Evolutionary conservation across 2,113 vertebrate genomes (phyloP).

Genomic region (Cnemophilus loriae): DNA sequence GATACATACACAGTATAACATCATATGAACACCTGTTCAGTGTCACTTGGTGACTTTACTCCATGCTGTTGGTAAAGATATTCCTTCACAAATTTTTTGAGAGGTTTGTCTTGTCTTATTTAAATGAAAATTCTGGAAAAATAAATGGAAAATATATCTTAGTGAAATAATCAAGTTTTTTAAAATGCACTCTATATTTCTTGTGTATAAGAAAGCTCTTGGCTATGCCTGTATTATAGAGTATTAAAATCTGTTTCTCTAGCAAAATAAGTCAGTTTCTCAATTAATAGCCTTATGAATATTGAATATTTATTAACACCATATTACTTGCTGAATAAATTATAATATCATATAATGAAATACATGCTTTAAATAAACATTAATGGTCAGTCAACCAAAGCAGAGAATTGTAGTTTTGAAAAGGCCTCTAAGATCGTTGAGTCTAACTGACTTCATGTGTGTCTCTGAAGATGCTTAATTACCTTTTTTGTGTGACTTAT

Average conservation of each 20-base stretch:
- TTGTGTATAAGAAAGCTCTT: neutral
- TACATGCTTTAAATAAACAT: neutral
- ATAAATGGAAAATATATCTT: neutral
- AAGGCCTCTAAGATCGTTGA: neutral
- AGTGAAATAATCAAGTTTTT: neutral
- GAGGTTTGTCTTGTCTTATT: neutral
- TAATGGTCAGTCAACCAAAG: neutral
- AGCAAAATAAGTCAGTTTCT: neutral
- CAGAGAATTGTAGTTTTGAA: neutral
- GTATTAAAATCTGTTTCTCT: neutral
- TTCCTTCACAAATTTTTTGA: neutral
- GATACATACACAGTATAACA: neutral
- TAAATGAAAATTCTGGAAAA: neutral
- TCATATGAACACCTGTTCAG: neutral
- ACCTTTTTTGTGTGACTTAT: neutral
- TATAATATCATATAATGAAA: neutral
- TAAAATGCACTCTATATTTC: neutral
- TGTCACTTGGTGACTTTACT: neutral
- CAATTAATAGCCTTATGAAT: neutral
- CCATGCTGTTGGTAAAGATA: neutral
- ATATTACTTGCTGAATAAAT: neutral
- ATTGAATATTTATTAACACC: neutral
- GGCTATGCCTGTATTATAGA: neutral
- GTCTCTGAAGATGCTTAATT: neutral
- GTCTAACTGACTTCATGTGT: neutral